phyloP scores from a whole-genome alignment of 2,797 vertebrate genomes.

The Enteromius radiatus region DNA sequence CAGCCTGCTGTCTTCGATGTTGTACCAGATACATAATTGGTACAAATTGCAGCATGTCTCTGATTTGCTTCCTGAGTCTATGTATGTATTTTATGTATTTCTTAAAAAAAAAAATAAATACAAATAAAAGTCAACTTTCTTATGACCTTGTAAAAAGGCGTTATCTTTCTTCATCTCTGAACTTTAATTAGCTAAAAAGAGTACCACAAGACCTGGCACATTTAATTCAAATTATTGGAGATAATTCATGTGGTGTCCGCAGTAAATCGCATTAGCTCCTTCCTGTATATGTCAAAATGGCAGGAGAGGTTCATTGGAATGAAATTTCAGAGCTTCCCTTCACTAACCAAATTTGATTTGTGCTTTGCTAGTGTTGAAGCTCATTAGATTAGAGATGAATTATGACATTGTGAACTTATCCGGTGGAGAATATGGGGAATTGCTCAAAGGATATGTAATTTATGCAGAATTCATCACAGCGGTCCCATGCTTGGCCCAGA shows the following conservation, averaged over 20 bases:
- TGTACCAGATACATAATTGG: constrained; percentile 16
- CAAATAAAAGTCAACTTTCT: background rate
- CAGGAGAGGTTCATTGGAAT: constrained; percentile 55
- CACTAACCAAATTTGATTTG: constrained; percentile 59
- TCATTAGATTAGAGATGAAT: constrained; percentile 61
- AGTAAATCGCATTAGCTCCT: constrained; percentile 53
- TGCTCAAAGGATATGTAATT: constrained; percentile 47
- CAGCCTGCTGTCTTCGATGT: background rate
- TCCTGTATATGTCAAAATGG: constrained; percentile 57
- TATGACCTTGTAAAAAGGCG: constrained; percentile 18
- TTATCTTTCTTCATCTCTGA: constrained; percentile 4
- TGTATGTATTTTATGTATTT: background rate
- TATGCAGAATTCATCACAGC: constrained; percentile 43
- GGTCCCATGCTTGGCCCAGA: constrained; percentile 16
- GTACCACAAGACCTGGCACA: constrained; percentile 34
- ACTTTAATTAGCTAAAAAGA: constrained; percentile 57
- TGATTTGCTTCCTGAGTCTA: background rate
- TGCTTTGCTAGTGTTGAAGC: constrained; percentile 56
- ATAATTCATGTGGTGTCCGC: constrained; percentile 56
- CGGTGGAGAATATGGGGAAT: constrained; percentile 44
- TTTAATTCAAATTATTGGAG: constrained; percentile 55
- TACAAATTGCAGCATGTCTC: constrained; percentile 19
- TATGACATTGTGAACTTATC: constrained; percentile 52
- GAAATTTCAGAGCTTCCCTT: constrained; percentile 55
- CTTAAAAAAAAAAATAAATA: background rate